Percentiles rank a stretch among this genome's conserved stretches.
Conservation (phyloP, 2,888 invertebrate species). For the Theretra japonica region DNA sequence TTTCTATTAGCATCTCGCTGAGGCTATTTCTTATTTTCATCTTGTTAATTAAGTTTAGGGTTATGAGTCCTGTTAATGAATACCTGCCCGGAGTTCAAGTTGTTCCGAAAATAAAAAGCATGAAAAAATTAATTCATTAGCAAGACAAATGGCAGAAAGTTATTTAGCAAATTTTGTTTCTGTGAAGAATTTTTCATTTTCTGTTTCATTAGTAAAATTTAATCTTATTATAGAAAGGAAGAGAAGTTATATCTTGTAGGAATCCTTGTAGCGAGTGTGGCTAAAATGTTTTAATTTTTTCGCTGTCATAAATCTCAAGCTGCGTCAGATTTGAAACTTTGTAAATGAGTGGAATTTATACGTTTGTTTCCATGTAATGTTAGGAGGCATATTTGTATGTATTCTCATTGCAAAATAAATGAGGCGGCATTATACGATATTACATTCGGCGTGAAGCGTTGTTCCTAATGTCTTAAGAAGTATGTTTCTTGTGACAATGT, state of each 20-base stretch:
- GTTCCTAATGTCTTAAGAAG: not conserved
- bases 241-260: slow-evolving; percentile 65
- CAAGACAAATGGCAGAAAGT: slow-evolving; percentile 70
- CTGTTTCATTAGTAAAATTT: slow-evolving; percentile 81
- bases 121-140: slow-evolving; percentile 63
- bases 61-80: slow-evolving; percentile 11
- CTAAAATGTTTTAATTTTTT: slow-evolving; percentile 48
- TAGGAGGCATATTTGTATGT: not conserved
- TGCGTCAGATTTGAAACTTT: slow-evolving; percentile 8
- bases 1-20: not conserved
- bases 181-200: slow-evolving; percentile 74
- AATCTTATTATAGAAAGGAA: slow-evolving; percentile 72
- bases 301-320: slow-evolving; percentile 24
- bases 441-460: not conserved
- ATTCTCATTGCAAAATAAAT: not conserved
- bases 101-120: slow-evolving; percentile 40
- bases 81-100: slow-evolving; percentile 4
- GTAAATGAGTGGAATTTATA: not conserved
- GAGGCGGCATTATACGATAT: not conserved
- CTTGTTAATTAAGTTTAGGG: slow-evolving; percentile 5
- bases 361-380: not conserved
- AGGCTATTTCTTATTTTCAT: not conserved
- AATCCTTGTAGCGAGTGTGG: slow-evolving; percentile 64
- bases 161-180: slow-evolving; percentile 70
- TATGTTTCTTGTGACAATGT: not conserved